Evolutionary conservation across 2,888 invertebrate genomes (phyloP).

Genomic region (Harpalus rufipes): DNA sequence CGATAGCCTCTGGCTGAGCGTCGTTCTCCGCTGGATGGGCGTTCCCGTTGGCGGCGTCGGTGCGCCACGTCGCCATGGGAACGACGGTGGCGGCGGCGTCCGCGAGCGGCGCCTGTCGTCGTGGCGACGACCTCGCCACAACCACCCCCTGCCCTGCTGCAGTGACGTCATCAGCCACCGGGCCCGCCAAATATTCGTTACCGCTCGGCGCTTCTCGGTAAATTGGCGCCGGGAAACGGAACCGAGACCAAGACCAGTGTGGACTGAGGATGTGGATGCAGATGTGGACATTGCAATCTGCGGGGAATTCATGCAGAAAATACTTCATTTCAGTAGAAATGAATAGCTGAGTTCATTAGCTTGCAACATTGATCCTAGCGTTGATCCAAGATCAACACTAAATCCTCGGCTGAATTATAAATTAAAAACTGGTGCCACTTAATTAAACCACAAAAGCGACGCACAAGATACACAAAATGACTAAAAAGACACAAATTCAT

Average conservation of each 20-base stretch:
- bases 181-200: conserved; percentile 56
- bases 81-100: conserved; percentile 70
- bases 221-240: conserved; percentile 1
- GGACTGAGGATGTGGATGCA: neutral
- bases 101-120: conserved; percentile 73
- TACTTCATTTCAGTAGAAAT: neutral
- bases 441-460: neutral
- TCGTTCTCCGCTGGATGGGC: conserved; percentile 43
- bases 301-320: neutral
- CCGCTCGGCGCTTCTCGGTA: conserved; percentile 21
- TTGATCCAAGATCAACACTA: neutral
- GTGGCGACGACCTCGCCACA: conserved; percentile 69
- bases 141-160: conserved; percentile 12
- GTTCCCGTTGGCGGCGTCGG: conserved; percentile 67
- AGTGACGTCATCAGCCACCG: conserved; percentile 37
- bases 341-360: neutral
- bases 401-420: neutral
- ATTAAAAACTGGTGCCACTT: neutral
- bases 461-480: no score
- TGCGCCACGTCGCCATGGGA: conserved; percentile 76
- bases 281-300: conserved; percentile 5
- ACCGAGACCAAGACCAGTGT: neutral
- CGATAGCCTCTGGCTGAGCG: conserved; percentile 1
- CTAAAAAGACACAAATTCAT: no score
- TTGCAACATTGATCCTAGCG: neutral